phyloP scores from a whole-genome alignment of 2,888 invertebrate species.

The Clistopyga incitator region DNA sequence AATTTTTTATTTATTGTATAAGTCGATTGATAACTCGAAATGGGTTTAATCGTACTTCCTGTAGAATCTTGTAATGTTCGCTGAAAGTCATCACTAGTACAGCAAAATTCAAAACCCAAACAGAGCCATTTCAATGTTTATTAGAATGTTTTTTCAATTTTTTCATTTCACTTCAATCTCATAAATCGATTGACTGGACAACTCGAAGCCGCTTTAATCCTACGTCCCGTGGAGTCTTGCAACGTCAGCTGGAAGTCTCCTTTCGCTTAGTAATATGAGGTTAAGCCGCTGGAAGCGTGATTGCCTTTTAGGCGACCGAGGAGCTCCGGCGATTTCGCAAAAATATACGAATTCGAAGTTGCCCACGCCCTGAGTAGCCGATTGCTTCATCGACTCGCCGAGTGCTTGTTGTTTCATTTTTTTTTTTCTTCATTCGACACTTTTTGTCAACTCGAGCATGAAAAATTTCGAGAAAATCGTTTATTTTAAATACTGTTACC shows the following conservation, averaged over 20 bases:
- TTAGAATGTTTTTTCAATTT: background rate
- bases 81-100: too few species aligned
- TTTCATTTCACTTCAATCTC: background rate
- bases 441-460: background rate
- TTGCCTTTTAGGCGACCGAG: background rate
- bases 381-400: slow-evolving; percentile 33
- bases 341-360: slow-evolving; percentile 38
- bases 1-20: too few species aligned
- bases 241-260: background rate
- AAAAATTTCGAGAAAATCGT: background rate
- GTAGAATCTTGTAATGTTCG: background rate
- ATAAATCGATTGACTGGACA: background rate
- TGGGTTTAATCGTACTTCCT: too few species aligned
- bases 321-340: slow-evolving; percentile 30
- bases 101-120: too few species aligned
- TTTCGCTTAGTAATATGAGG: slow-evolving; percentile 4
- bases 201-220: background rate
- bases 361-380: background rate
- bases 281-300: background rate
- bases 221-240: background rate
- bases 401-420: background rate
- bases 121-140: too few species aligned
- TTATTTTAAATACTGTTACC: background rate
- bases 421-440: background rate
- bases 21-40: too few species aligned